Evolutionary conservation across 2,113 vertebrate genomes (phyloP).

Genomic region (Herpailurus yagouaroundi): DNA sequence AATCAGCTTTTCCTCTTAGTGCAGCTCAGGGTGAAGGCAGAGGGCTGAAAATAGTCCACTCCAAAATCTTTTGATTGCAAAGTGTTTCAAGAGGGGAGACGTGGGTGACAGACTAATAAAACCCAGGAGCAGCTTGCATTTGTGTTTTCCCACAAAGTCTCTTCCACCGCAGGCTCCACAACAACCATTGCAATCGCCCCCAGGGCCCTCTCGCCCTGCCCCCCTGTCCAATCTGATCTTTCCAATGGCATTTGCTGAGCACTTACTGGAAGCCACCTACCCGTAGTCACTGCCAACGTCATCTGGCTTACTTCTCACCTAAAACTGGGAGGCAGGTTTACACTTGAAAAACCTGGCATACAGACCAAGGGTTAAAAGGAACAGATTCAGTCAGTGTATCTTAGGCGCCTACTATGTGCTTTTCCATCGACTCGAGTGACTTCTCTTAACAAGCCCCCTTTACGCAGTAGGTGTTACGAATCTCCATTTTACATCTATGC

Average conservation of each 20-base stretch:
- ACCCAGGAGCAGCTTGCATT: background rate
- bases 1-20: slow-evolving; percentile 83
- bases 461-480: background rate
- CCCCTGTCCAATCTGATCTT: background rate
- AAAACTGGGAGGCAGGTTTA: background rate
- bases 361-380: background rate
- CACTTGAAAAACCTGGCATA: background rate
- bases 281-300: background rate
- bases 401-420: background rate
- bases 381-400: background rate
- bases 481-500: background rate
- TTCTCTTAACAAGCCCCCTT: background rate
- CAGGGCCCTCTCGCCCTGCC: background rate
- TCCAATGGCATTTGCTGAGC: background rate
- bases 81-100: slow-evolving; percentile 82
- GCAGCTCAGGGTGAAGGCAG: slow-evolving; percentile 66
- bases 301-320: background rate
- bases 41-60: slow-evolving; percentile 85
- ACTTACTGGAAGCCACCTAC: background rate
- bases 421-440: background rate
- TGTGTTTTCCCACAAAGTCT: slow-evolving; percentile 67
- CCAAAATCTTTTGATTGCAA: slow-evolving; percentile 84
- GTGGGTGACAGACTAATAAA: slow-evolving; percentile 71
- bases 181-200: background rate
- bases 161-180: slow-evolving; percentile 15